Base-by-base conservation (phyloP, 92 coral and sea anemone genomes). In the Galaxea fascicularis region DNA sequence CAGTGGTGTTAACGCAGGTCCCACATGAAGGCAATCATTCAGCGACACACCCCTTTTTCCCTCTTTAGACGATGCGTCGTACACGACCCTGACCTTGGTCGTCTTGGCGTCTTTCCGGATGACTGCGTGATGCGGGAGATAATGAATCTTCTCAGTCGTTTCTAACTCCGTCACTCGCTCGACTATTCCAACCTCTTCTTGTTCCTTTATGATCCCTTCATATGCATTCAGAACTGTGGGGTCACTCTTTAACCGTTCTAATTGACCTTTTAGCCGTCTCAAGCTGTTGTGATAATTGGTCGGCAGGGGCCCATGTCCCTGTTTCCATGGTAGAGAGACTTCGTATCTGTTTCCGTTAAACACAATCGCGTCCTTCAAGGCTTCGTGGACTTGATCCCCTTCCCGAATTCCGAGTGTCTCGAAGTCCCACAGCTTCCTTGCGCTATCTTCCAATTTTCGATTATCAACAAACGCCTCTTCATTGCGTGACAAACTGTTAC, bases 211-310 rank as follows among this genome's bases (percentile, higher is more conserved):
- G 41, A 78, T 59, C 9, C 72, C 71, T 2, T 22, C 73, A 78
- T 78, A 78, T 22, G 66, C 17, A 5, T 10, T 5, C 17, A 12
- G 21, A 20, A 16, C 21, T 21, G 18, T 27, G 24, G 65, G 22
- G n/a, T 16, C 65, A 0, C 24, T 58, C 21, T 58, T 58, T 10
- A 58, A 20, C 65, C 27, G 18, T 58, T 58, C 65, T 10, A 58
- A 7, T 21, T 58, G 25, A 9, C 65, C 65, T 27, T 58, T 20
- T 16, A 58, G 24, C n/a, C 85, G 78, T 12, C 71, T 44, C 65
- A 66, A 8, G 28, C 90, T 79, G 65, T 78, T 77, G 25, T 59
- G 78, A n/a, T 72, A 72, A 51, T 73, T 87, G 24, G 60, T 79
- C 13, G 90, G 90, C 15, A 81, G 54, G 16, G 24, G 51, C 46